These are phyloP conservation scores for Suillia variegata DNA, from an alignment of 2,888 invertebrate species.

Conservation along the genomic window DNA sequence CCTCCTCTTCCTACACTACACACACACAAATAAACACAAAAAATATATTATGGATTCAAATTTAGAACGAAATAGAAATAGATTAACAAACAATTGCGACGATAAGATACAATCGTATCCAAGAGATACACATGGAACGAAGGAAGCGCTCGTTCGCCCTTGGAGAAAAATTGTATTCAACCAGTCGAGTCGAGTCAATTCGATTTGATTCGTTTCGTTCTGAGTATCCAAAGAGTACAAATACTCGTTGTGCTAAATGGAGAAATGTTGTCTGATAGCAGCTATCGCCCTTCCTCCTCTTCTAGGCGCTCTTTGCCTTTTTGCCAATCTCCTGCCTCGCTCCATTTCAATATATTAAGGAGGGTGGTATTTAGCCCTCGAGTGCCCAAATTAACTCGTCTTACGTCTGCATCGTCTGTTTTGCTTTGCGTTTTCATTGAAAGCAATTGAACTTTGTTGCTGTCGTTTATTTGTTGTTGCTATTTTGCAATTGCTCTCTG, in stretches of 20 bases:
- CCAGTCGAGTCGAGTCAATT: too few relatives aligned
- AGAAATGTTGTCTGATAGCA: slow-evolving; percentile 51
- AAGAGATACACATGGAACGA: not conserved
- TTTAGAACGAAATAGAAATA: not conserved
- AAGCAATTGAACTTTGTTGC: slow-evolving; percentile 49
- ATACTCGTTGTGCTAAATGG: slow-evolving; percentile 40
- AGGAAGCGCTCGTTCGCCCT: too few relatives aligned
- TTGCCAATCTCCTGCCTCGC: slow-evolving; percentile 2
- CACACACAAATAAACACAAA: too few relatives aligned
- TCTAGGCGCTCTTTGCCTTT: slow-evolving; percentile 7
- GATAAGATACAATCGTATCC: slow-evolving; percentile 1
- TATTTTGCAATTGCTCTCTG: slow-evolving; percentile 9
- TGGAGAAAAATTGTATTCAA: not conserved
- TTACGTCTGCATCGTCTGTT: not conserved
- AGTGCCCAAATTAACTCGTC: slow-evolving; percentile 8
- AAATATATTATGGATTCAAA: too few relatives aligned
- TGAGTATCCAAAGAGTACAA: not conserved
- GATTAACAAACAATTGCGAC: slow-evolving; percentile 1
- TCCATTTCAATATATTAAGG: too few relatives aligned
- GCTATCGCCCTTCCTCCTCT: too few relatives aligned
- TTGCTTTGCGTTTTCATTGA: slow-evolving; percentile 46
- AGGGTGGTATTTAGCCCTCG: slow-evolving; percentile 3
- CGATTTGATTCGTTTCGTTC: too few relatives aligned
- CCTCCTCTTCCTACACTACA: too few relatives aligned
- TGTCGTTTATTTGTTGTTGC: slow-evolving; percentile 19